phyloP scores from a whole-genome alignment of 2,113 vertebrate species.

The Vulpes lagopus region DNA sequence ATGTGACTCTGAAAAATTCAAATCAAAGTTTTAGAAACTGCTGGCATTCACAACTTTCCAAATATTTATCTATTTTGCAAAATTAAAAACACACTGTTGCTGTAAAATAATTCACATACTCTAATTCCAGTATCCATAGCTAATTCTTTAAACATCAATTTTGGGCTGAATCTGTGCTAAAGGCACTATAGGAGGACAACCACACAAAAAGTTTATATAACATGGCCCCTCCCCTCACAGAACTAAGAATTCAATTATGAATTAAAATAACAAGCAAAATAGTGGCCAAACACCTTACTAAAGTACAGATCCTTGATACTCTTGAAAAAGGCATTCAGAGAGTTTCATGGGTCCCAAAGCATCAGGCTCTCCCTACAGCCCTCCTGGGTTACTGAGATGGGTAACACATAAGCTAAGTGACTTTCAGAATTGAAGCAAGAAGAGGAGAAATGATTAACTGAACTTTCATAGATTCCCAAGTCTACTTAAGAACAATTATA shows the following conservation, averaged over 20 bases:
- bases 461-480: not conserved
- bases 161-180: not conserved
- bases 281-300: not conserved
- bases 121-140: not conserved
- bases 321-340: not conserved
- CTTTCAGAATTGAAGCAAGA: not conserved
- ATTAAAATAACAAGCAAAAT: not conserved
- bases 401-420: not conserved
- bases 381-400: not conserved
- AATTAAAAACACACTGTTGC: not conserved
- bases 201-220: not conserved
- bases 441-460: not conserved
- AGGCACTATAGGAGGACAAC: not conserved
- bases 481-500: not conserved
- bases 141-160: not conserved
- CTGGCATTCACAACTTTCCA: not conserved
- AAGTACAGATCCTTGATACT: not conserved
- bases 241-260: not conserved
- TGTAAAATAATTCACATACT: conserved; percentile 46
- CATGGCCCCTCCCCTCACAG: not conserved
- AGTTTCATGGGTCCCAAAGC: not conserved
- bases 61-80: conserved; percentile 9
- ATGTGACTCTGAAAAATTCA: conserved; percentile 22
- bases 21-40: conserved; percentile 47
- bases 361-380: not conserved